A percentile compares a stretch with the other conserved stretches of the same genome.
phyloP scores from a whole-genome alignment of 1,140 invertebrate species.

The Heliconius nattereri region DNA sequence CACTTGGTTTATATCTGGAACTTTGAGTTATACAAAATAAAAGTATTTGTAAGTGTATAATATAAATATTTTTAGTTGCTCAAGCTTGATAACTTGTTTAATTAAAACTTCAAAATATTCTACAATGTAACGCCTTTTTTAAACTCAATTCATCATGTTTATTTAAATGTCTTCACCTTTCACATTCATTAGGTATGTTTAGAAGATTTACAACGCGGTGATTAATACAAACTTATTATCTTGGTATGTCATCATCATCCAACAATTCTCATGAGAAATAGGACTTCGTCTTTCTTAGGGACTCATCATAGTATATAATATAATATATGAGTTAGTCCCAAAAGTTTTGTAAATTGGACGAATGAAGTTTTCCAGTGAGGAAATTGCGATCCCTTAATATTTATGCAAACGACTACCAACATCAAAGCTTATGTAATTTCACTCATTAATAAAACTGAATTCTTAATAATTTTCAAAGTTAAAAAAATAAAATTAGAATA shows the following conservation, averaged over 20 bases:
- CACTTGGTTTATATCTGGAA: not conserved
- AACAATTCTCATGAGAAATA: conserved; percentile 43
- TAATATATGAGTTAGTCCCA: conserved; percentile 20
- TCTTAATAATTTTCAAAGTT: conserved; percentile 61
- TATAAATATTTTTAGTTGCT: not conserved
- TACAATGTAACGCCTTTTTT: conserved; percentile 38
- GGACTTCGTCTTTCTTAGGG: not conserved
- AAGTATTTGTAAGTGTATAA: not conserved
- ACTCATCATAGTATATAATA: conserved; percentile 20
- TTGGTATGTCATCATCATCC: conserved; percentile 26
- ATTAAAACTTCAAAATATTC: conserved; percentile 39
- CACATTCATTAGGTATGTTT: conserved; percentile 45
- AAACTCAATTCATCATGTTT: conserved; percentile 46
- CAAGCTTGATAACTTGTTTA: conserved; percentile 32
- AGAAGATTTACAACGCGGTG: conserved; percentile 44
- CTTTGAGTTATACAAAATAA: not conserved
- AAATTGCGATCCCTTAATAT: conserved; percentile 32
- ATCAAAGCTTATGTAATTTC: conserved; percentile 39
- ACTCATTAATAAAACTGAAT: conserved; percentile 49
- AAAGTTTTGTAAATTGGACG: conserved; percentile 34
- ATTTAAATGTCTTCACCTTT: conserved; percentile 51
- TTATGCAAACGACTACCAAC: conserved; percentile 42
- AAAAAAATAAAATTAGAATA: conserved; percentile 68
- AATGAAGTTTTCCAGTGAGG: conserved; percentile 32
- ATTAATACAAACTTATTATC: conserved; percentile 47